These are phyloP conservation scores for Serilophus lunatus DNA, from an alignment of 2,113 vertebrate species.

Conservation along the genomic window DNA sequence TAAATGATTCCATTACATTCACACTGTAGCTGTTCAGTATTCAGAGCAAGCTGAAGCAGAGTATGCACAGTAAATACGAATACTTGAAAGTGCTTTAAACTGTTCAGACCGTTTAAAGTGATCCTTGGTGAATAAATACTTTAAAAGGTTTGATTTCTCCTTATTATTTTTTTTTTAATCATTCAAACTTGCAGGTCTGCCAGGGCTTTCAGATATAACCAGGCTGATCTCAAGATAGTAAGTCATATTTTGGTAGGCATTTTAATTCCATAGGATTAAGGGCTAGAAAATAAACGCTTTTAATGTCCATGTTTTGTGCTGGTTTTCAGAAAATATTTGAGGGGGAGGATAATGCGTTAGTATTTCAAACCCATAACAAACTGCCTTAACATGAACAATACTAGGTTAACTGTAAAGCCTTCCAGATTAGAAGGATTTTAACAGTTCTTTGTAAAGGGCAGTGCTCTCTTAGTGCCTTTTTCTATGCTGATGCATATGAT, in stretches of 20 bases:
- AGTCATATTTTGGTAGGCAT: background rate
- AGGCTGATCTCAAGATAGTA: background rate
- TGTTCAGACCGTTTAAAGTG: background rate
- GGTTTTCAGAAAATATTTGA: background rate
- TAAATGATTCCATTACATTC: conserved; percentile 10
- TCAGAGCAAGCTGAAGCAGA: background rate
- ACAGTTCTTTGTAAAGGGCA: background rate
- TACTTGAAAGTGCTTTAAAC: background rate
- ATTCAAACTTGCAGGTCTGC: background rate
- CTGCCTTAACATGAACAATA: background rate
- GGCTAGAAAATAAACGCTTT: background rate
- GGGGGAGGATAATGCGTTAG: background rate
- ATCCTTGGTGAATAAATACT: background rate
- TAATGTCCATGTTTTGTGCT: background rate
- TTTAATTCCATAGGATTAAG: background rate
- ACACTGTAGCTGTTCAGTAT: background rate
- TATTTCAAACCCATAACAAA: background rate
- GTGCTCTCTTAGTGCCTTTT: background rate
- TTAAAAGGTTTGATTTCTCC: background rate
- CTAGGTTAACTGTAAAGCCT: background rate
- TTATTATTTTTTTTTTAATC: background rate
- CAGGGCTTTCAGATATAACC: background rate
- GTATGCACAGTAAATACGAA: background rate
- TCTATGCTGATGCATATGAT: background rate
- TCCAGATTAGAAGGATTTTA: background rate